phyloP scores from a whole-genome alignment of 2,888 invertebrate species.

The Dryocosmus kuriphilus region DNA sequence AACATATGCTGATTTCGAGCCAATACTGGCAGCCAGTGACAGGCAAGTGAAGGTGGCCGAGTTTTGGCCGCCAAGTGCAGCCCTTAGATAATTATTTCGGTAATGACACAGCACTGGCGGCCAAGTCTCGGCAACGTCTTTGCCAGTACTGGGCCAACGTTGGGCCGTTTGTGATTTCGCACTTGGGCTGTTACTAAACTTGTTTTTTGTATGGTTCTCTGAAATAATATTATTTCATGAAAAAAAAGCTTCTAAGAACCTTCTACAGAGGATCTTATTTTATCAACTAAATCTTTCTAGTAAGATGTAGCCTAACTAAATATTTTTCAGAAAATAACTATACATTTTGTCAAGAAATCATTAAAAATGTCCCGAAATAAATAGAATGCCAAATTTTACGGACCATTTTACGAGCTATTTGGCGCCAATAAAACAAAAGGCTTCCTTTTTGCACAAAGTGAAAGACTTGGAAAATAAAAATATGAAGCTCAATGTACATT shows the following conservation, averaged over 20 bases:
- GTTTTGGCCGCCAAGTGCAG: too few species aligned
- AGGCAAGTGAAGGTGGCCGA: too few species aligned
- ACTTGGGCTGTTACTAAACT: too few species aligned
- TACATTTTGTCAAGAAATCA: neutral
- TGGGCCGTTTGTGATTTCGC: too few species aligned
- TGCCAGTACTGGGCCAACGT: too few species aligned
- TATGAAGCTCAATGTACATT: neutral
- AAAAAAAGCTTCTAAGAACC: neutral
- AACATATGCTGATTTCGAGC: too few species aligned
- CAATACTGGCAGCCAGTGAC: too few species aligned
- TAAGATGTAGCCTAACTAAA: neutral
- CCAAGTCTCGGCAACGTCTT: too few species aligned
- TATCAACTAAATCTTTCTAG: neutral
- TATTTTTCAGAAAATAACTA: neutral
- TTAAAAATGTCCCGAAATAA: conserved; percentile 3
- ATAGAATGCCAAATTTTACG: conserved; percentile 10
- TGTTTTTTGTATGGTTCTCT: too few species aligned
- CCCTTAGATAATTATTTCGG: too few species aligned
- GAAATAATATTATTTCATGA: too few species aligned
- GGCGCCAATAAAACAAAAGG: conserved; percentile 20
- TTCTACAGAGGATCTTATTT: neutral
- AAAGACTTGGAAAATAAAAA: conserved; percentile 17
- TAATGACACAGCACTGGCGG: too few species aligned
- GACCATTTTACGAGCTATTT: conserved; percentile 2
- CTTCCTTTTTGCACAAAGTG: conserved; percentile 2